Percentiles rank a stretch among this genome's conserved stretches.
phyloP scores from a whole-genome alignment of 2,797 vertebrate genomes.

The Karalla daura region DNA sequence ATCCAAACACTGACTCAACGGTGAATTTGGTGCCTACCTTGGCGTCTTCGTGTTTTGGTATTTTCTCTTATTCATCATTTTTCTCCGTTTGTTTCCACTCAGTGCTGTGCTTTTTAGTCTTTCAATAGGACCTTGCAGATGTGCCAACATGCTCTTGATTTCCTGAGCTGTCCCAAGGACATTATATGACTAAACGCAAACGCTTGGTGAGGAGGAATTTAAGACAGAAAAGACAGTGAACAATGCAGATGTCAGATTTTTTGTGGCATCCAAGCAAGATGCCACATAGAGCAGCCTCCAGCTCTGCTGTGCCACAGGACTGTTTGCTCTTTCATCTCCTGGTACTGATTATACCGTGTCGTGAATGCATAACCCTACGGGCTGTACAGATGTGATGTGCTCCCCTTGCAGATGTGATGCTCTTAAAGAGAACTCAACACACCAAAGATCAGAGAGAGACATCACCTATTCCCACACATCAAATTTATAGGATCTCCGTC shows the following conservation, averaged over 20 bases:
- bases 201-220: slow-evolving; percentile 15
- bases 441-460: too few species aligned
- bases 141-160: slow-evolving; percentile 34
- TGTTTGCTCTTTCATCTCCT: background rate
- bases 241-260: slow-evolving; percentile 8
- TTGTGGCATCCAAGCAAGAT: slow-evolving; percentile 15
- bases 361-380: slow-evolving; percentile 11
- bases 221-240: slow-evolving; percentile 7
- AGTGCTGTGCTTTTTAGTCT: slow-evolving; percentile 25
- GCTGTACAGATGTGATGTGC: slow-evolving; percentile 11
- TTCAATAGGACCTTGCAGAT: slow-evolving; percentile 17
- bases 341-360: slow-evolving; percentile 7
- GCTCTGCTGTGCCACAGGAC: slow-evolving; percentile 11
- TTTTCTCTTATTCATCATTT: slow-evolving; percentile 23
- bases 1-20: slow-evolving; percentile 14
- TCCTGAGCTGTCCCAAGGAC: slow-evolving; percentile 28
- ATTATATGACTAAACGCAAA: slow-evolving; percentile 31
- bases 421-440: background rate
- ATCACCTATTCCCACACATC: too few species aligned
- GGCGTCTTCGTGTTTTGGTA: slow-evolving; percentile 2
- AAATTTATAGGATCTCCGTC: too few species aligned
- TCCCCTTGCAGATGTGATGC: background rate
- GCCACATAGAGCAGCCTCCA: slow-evolving; percentile 23
- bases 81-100: slow-evolving; percentile 29
- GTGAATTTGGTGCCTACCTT: slow-evolving; percentile 8